Conservation (phyloP, 2,797 vertebrate genomes). For the Hyperoplus lanceolatus region DNA sequence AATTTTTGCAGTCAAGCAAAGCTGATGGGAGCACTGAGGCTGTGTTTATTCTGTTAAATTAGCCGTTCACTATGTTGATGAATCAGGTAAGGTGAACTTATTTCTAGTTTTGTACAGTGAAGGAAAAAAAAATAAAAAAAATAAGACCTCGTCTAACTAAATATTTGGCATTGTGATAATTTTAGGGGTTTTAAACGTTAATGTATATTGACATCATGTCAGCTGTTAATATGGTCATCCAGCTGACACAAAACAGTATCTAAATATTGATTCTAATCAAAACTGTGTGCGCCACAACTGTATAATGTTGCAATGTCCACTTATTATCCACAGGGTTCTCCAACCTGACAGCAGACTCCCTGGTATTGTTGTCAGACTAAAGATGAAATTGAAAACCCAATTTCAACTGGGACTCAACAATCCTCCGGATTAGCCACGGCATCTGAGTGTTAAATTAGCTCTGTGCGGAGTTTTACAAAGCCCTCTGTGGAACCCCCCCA, state of each 20-base stretch:
- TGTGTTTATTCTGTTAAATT: conserved; percentile 18
- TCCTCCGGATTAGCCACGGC: conserved; percentile 45
- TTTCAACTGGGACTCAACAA: conserved; percentile 69
- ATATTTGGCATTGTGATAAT: not conserved
- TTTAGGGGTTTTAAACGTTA: not conserved
- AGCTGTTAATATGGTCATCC: not conserved
- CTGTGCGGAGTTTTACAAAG: conserved; percentile 29
- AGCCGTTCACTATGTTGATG: not conserved
- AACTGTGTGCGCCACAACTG: conserved; percentile 10
- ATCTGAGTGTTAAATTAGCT: conserved; percentile 79
- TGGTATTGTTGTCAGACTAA: conserved; percentile 52
- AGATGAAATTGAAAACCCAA: conserved; percentile 53
- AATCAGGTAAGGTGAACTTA: not conserved
- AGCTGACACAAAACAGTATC: not conserved
- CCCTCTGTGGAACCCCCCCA: conserved; percentile 47
- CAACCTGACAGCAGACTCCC: conserved; percentile 42
- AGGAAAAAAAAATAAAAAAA: not conserved
- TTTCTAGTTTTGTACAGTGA: not conserved
- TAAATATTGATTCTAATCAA: not conserved
- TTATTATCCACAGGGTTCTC: conserved; percentile 24
- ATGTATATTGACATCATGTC: too few relatives aligned
- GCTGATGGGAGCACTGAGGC: conserved; percentile 1
- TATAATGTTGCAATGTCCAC: conserved; percentile 13
- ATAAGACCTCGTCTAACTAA: not conserved
- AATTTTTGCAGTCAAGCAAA: conserved; percentile 8